Base-by-base conservation (phyloP, 2,113 vertebrate genomes). In the Odontesthes bonariensis region DNA sequence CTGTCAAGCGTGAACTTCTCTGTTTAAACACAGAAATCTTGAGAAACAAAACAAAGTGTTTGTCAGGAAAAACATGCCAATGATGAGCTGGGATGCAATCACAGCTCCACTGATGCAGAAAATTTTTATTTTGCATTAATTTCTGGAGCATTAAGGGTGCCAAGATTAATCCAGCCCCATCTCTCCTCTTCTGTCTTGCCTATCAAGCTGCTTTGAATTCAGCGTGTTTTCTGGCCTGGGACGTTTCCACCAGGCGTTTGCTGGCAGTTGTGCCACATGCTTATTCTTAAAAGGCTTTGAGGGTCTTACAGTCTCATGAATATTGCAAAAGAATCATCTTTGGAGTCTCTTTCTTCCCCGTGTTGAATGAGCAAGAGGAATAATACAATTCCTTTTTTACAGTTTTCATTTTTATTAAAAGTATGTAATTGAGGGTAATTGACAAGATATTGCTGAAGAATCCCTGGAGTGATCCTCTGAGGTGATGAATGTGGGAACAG, bases 241-340 rank as follows among this genome's bases (percentile, higher is more conserved):
- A 77, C 63, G 38, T 79, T 77, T 89, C 86, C 65, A 74, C 74
- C 42, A 77, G 79, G 68, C 55, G 14, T 83, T 83, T 84, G 82
- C 83, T 71, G 80, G 81, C 73, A 86, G 75, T 84, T 76, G 66
- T 73, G 47, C 61, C 75, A 64, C 85, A 86, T 69, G 65, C 61
- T 73, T 79, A 79, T 69, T 80, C 62, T 78, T 76, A 77, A 89
- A 84, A 89, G 79, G 72, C 88, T 89, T 86, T 82, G 84, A 86
- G 80, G 81, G 85, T 89, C 64, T 87, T 79, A 64, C 56, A 73
- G 54, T 69, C 74, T 81, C 78, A 87, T 91, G 73, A 90, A 90
- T 90, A 86, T 89, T 86, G 73, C 68, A 90, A 77, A 60, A 46
- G 77, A 83, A 46, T 47, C 23, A 7, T 72, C 65, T 83, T 89